A percentile compares a stretch with the other conserved stretches of the same genome.
phyloP scores from a whole-genome alignment of 2,113 vertebrate species.

The Pardalotus punctatus region DNA sequence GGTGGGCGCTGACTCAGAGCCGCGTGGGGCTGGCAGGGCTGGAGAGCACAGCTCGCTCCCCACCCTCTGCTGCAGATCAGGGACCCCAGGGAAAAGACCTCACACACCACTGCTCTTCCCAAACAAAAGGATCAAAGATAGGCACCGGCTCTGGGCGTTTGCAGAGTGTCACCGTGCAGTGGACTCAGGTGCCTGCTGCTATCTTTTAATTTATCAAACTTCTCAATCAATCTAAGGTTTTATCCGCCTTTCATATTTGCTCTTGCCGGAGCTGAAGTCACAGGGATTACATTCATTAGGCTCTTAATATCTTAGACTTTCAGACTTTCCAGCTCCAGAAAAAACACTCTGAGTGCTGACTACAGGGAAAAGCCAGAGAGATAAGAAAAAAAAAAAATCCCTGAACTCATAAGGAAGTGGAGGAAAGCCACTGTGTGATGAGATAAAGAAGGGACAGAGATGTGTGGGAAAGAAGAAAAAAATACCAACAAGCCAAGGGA shows the following conservation, averaged over 20 bases:
- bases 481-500: background rate
- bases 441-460: conserved; percentile 32
- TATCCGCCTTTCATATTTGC: conserved; percentile 6
- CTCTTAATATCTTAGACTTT: conserved; percentile 17
- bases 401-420: conserved; percentile 44
- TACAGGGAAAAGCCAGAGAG: conserved; percentile 32
- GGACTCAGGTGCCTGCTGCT: background rate
- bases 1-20: background rate
- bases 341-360: conserved; percentile 42
- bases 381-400: background rate
- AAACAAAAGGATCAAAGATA: background rate
- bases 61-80: background rate
- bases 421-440: conserved; percentile 45
- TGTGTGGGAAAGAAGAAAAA: conserved; percentile 11
- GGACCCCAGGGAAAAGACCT: background rate
- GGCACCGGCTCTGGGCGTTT: background rate
- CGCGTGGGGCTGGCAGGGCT: background rate
- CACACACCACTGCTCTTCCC: background rate
- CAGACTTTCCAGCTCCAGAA: conserved; percentile 25
- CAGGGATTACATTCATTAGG: conserved; percentile 24
- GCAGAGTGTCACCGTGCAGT: background rate
- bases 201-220: conserved; percentile 47
- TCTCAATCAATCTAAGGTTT: conserved; percentile 10
- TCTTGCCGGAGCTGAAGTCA: conserved; percentile 8
- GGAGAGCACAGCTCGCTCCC: background rate